Base-by-base conservation (phyloP, 2,797 vertebrate genomes). In the Knipowitschia caucasica region DNA sequence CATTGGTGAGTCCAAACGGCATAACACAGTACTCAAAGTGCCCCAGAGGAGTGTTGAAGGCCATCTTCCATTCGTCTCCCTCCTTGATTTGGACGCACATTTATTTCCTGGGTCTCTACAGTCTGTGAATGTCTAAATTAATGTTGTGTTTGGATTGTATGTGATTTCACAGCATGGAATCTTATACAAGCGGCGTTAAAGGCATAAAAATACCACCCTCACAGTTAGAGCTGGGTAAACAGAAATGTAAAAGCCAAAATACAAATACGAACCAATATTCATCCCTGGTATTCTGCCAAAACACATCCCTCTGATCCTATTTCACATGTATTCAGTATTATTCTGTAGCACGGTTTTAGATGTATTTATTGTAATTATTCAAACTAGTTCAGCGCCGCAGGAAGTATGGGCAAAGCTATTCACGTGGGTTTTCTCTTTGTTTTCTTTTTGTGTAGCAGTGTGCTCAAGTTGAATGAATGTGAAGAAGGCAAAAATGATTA, bases 121-220 rank as follows among this genome's bases (percentile, higher is more conserved):
- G 26, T 55, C 39, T 56, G 7, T 49, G 27, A 40, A 36, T 46
- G 36, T 61, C 34, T 39, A 24, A 39, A 49, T 57, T 44, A 49
- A 20, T 17, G 45, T 3, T 31, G 56, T 36, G 43, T 51, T 45
- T 29, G 29, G 26, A 62, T 38, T 12, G 11, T 0, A 23, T 64
- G 61, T 65, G 56, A 45, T 7, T 60, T 77, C 51, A 15, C 63
- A 69, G 62, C 66, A 50, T 60, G 57, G 31, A 30, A 21, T 44
- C 3, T 3, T 50, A 29, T 39, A 50, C 27, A 45, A 51, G 57
- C 56, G 26, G 50, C 56, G 49, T 67, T 64, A 69, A 17, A 34
- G 40, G 26, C 64, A 56, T 56, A 59, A 53, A 56, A 70, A 73
- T 62, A 42, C 36, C 27, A 26, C 38, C 29, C 29, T 29, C 30